phyloP scores from a whole-genome alignment of 2,797 vertebrate genomes.

The Pygocentrus nattereri region DNA sequence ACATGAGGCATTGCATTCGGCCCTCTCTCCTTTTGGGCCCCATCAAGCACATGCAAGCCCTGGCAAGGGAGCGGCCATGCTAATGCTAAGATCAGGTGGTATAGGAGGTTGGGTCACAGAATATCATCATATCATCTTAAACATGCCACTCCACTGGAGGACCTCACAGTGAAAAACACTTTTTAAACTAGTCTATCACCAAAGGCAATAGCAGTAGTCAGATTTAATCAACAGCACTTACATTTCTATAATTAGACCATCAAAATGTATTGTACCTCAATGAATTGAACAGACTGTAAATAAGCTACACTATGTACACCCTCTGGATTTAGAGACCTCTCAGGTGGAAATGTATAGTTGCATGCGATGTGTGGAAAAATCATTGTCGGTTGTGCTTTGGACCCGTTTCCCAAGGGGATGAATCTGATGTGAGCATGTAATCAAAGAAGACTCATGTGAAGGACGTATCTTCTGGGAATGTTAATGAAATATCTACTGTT shows the following conservation, averaged over 20 bases:
- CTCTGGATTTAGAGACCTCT: too few relatives aligned
- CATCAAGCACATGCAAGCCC: conserved; percentile 72
- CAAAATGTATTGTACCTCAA: too few relatives aligned
- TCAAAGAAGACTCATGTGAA: too few relatives aligned
- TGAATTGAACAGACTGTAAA: too few relatives aligned
- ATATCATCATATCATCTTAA: conserved; percentile 45
- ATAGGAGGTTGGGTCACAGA: conserved; percentile 56
- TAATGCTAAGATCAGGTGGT: conserved; percentile 65
- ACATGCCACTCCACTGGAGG: conserved; percentile 10
- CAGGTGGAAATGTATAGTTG: too few relatives aligned
- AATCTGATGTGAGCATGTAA: too few relatives aligned
- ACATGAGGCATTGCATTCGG: conserved; percentile 58
- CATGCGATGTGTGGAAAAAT: too few relatives aligned
- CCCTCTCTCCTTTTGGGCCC: conserved; percentile 73
- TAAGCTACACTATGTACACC: too few relatives aligned
- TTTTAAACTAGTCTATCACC: neutral
- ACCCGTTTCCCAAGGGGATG: too few relatives aligned
- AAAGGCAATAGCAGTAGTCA: neutral
- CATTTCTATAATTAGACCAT: neutral
- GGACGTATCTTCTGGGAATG: too few relatives aligned
- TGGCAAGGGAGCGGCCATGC: conserved; percentile 63
- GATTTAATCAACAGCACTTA: neutral
- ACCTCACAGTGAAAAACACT: neutral
- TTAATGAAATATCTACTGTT: too few relatives aligned
- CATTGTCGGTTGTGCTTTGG: too few relatives aligned